Base-by-base conservation (phyloP, 2,888 invertebrate genomes). In the Lasius platythorax region DNA sequence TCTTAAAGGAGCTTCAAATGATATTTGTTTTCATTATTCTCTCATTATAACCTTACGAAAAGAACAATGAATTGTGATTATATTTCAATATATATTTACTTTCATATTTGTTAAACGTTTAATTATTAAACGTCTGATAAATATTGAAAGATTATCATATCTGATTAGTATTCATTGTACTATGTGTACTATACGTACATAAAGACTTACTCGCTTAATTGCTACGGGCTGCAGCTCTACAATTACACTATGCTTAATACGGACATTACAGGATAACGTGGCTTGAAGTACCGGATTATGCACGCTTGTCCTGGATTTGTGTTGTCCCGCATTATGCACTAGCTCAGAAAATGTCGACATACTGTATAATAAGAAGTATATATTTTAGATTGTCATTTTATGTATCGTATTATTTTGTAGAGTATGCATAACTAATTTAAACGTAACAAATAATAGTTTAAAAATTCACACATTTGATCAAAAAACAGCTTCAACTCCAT, bases 181-280 rank as follows among this genome's bases (percentile, higher is more conserved):
- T 5, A 37, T 61, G 23, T 23, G 23, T 23, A 23, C 23, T 23
- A 37, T 23, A 72, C 58, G 72, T 46, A 28, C 43, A 58, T 70
- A 46, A 79, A 79, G 70, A 79, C 61, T 72, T 46, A 37, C 79
- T 46, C 79, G 40, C 58, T 72, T 79, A 79, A 79, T 79, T 61
- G 67, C 61, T 72, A 46, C 43, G 23, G n/a, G 43, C n/a, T 8
- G 79, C 46, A 46, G 46, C 63, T 46, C 79, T 53, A 61, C 79
- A 79, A 79, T 79, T 79, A 79, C 46, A 61, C 28, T 37, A 61
- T 23, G 46, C 28, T 79, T 79, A 79, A 61, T 61, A 79, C 33
- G 12, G 33, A 61, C 72, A 61, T 79, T 79, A 79, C 33, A 37
- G 61, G 56, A 46, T 79, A 79, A 79, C 70, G 79, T 70, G 79